Base-by-base conservation (phyloP, 2,888 invertebrate species). In the Callyntrura guangdongensis region DNA sequence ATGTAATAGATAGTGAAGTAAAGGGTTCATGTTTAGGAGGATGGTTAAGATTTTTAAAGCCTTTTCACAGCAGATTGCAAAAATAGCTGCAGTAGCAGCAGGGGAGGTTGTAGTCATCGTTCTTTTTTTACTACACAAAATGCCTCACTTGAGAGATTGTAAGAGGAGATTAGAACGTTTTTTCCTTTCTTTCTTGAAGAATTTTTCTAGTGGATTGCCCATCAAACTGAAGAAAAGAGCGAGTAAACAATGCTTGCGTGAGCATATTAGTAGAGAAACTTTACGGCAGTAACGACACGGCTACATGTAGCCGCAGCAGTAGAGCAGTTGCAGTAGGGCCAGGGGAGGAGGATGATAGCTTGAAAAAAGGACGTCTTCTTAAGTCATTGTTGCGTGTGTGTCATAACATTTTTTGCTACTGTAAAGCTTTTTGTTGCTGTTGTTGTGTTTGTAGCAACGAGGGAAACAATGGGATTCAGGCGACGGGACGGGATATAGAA, bases 111-210 rank as follows among this genome's bases (percentile, higher is more conserved):
- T 36, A 3, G 6, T 3, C 49, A 0, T 49, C 49, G 22, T 22
- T 69, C 12, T 27, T 74, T 74, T 74, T 49, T 61, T 17, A 67
- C 14, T 47, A 47, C 14, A 17, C 6, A 77, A 77, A 79, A 74
- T 77, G 61, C 86, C 61, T 45, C 86, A 86, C 77, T 86, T 86
- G 74, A 86, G 72, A 85, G 86, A 86, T 74, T 74, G 45, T 86
- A 27, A 61, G 49, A 74, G 22, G 25, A 86, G 86, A 86, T 86
- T 86, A 86, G 74, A 86, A 14, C 82, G 20, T 36, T 64, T 64
- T 82, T 82, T 64, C n/a, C 12, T 20, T 56, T 64, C 25, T 61
- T 53, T 59, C 25, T 47, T 86, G 17, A 72, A 72, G 12, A 45
- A 82, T 47, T 69, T 72, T 67, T 49, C 22, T 47, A 25, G 20